Conservation (phyloP, 2,113 vertebrate genomes). For the Bos javanicus region DNA sequence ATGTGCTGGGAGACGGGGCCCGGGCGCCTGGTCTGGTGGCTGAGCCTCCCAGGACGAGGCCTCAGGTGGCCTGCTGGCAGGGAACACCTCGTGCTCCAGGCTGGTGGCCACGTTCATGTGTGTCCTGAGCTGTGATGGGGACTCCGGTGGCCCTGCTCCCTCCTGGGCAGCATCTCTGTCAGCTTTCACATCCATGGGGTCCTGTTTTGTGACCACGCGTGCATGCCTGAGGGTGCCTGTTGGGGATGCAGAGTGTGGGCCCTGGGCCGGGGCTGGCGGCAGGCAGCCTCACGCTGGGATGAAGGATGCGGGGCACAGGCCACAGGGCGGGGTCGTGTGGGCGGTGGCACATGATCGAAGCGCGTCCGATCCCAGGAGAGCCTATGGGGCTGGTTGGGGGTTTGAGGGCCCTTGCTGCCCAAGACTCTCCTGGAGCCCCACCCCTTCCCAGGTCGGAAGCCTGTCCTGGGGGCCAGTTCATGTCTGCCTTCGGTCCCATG, state of each 20-base stretch:
- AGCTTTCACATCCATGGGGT: not conserved
- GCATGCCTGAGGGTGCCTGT: accelerated
- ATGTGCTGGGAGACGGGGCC: not conserved
- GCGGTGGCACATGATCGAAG: accelerated
- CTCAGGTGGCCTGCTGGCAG: not conserved
- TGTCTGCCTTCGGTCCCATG: not conserved
- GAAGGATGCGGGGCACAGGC: not conserved
- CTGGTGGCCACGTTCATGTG: accelerated
- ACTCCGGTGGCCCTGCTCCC: accelerated
- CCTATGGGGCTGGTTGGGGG: not conserved
- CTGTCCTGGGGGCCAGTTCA: not conserved
- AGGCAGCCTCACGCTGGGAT: not conserved
- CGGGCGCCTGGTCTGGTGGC: accelerated
- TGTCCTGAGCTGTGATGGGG: not conserved
- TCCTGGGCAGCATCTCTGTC: not conserved
- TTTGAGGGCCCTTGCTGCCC: not conserved
- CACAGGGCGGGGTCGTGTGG: not conserved
- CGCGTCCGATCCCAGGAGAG: too few relatives aligned
- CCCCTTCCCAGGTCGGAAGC: not conserved
- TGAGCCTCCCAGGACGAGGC: not conserved
- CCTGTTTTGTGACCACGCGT: accelerated
- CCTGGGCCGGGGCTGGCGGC: too few relatives aligned
- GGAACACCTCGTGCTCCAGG: too few relatives aligned
- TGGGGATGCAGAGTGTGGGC: not conserved
- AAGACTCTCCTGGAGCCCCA: not conserved